A percentile compares a stretch with the other conserved stretches of the same genome.
Conservation (phyloP, 2,888 invertebrate genomes). For the Ptychoptera contaminata region DNA sequence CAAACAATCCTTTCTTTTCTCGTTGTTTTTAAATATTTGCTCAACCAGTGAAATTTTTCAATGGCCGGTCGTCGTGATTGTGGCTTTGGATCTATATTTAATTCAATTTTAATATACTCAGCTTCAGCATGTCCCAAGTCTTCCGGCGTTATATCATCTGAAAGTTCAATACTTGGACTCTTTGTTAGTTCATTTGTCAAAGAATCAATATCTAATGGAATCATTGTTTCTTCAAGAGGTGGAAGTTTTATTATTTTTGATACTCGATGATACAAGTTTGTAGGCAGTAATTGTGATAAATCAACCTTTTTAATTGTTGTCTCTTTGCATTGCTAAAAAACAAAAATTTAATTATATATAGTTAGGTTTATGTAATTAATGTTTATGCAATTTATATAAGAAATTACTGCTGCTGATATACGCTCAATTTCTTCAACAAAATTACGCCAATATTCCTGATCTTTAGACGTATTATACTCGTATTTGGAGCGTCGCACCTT, state of each 20-base stretch:
- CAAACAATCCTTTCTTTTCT: slow-evolving; percentile 25
- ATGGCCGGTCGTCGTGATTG: slow-evolving; percentile 14
- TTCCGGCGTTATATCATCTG: slow-evolving; percentile 23
- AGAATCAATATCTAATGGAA: slow-evolving; percentile 21
- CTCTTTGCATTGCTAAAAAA: slow-evolving; percentile 9
- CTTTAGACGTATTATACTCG: neutral
- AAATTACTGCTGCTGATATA: slow-evolving; percentile 6
- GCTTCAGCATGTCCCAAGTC: slow-evolving; percentile 22
- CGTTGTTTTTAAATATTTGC: slow-evolving; percentile 18
- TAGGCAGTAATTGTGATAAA: slow-evolving; percentile 22
- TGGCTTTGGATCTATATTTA: slow-evolving; percentile 20
- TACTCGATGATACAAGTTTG: slow-evolving; percentile 19
- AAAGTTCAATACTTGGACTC: slow-evolving; percentile 12
- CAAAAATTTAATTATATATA: neutral
- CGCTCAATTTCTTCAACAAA: slow-evolving; percentile 21
- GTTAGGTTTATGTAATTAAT: too few species aligned
- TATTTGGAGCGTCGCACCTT: neutral
- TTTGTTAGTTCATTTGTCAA: slow-evolving; percentile 10
- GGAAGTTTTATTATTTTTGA: slow-evolving; percentile 21
- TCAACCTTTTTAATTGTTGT: slow-evolving; percentile 15
- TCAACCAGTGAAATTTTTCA: slow-evolving; percentile 21
- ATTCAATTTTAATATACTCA: slow-evolving; percentile 14
- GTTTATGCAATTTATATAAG: neutral
- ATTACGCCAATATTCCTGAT: slow-evolving; percentile 20
- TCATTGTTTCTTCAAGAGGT: slow-evolving; percentile 19